Evolutionary conservation across 2,888 invertebrate genomes (phyloP).

Genomic region (Diachrysia chrysitis): DNA sequence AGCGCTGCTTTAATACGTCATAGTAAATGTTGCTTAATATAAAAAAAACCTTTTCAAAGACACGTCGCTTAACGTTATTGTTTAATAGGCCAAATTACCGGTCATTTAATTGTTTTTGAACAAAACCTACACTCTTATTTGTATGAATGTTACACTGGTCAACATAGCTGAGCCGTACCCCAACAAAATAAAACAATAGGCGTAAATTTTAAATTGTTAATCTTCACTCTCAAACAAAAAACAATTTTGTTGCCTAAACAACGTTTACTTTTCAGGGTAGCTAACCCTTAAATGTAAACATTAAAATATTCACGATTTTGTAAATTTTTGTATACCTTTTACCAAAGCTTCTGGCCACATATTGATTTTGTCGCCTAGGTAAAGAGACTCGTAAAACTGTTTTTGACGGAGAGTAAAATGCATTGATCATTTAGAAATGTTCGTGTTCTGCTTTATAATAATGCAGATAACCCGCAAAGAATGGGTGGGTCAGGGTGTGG

Average conservation of each 20-base stretch:
- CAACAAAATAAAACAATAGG: constrained; percentile 48
- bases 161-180: constrained; percentile 41
- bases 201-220: constrained; percentile 53
- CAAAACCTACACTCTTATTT: constrained; percentile 24
- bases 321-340: constrained; percentile 36
- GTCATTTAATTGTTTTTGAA: constrained; percentile 7
- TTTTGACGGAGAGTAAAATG: constrained; percentile 13
- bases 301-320: constrained; percentile 35
- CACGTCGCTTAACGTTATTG: no score
- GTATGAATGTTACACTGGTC: constrained; percentile 29
- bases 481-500: constrained; percentile 63
- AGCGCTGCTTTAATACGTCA: no score
- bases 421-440: constrained; percentile 43
- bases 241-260: constrained; percentile 35
- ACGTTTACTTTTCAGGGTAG: constrained; percentile 9
- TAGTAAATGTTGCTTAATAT: no score
- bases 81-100: no score
- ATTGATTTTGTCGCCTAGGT: constrained; percentile 24
- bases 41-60: no score
- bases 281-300: constrained; percentile 47
- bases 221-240: constrained; percentile 54
- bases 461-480: constrained; percentile 72
- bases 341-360: constrained; percentile 34
- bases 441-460: constrained; percentile 60
- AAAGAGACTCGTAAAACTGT: constrained; percentile 23